These are phyloP conservation scores for Periphyllus acericola DNA, from an alignment of 2,888 invertebrate genomes.

Conservation along the genomic window DNA sequence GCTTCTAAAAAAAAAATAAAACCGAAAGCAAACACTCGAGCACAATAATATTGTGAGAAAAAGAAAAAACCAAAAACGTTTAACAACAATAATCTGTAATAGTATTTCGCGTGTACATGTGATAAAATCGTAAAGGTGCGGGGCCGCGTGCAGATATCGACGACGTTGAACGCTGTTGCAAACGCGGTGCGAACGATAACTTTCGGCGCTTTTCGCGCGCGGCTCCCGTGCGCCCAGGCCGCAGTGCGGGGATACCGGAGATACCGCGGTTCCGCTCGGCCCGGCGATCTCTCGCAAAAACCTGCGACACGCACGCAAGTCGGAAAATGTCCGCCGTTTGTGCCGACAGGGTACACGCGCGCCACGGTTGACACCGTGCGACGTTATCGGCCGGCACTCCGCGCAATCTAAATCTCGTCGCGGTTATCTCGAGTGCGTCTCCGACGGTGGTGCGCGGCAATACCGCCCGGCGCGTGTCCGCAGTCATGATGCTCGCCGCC, in stretches of 20 bases:
- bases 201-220: too few species aligned
- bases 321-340: neutral
- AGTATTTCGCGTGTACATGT: neutral
- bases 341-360: too few species aligned
- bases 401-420: neutral
- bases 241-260: too few species aligned
- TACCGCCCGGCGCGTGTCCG: neutral
- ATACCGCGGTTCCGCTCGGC: too few species aligned
- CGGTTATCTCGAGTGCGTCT: neutral
- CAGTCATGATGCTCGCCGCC: neutral
- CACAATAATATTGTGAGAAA: neutral
- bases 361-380: too few species aligned
- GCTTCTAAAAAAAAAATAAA: slow-evolving; percentile 30
- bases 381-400: too few species aligned
- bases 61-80: neutral
- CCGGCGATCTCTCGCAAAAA: too few species aligned
- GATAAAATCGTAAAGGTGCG: too few species aligned
- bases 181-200: too few species aligned
- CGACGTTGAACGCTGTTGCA: neutral
- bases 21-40: neutral
- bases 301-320: too few species aligned
- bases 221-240: too few species aligned
- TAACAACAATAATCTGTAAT: neutral
- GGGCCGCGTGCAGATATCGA: neutral
- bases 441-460: neutral